Percentiles rank a stretch among this genome's conserved stretches.
These are phyloP conservation scores for Rhynchopsitta pachyrhyncha DNA, from an alignment of 2,113 vertebrate species.

Conservation along the genomic window DNA sequence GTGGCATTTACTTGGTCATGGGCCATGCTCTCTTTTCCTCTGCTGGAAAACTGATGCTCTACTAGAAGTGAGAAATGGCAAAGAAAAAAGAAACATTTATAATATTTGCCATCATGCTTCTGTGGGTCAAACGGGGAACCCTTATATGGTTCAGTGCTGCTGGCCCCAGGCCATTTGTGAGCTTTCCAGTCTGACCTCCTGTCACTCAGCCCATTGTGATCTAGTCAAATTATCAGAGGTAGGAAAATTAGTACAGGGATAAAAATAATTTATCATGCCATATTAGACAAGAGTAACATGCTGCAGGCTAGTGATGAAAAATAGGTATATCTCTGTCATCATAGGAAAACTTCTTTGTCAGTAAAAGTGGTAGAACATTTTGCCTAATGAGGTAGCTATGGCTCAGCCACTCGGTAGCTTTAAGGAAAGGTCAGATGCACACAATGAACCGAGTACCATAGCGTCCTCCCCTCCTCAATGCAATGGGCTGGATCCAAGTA, in stretches of 20 bases:
- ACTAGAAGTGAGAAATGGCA: background rate
- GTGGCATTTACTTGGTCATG: background rate
- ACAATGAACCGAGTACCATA: background rate
- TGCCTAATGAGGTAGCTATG: background rate
- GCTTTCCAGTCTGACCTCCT: background rate
- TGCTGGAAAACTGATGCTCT: background rate
- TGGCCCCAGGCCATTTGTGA: background rate
- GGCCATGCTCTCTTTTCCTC: background rate
- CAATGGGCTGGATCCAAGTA: background rate
- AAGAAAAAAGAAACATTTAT: background rate
- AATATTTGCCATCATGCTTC: background rate
- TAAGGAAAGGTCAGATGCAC: background rate
- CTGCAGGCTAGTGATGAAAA: background rate
- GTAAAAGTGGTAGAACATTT: background rate
- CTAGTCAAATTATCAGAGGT: background rate
- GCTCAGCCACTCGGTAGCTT: background rate
- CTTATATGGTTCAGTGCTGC: background rate
- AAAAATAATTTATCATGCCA: background rate
- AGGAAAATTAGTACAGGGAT: background rate
- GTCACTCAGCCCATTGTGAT: background rate
- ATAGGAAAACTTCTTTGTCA: background rate
- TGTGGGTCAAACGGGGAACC: background rate
- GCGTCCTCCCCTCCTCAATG: background rate
- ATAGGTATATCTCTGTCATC: background rate
- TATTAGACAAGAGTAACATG: background rate